Evolutionary conservation across 2,797 vertebrate genomes (phyloP), one percentile per base, ranked within the genome.

Genomic region (Kryptopterus vitreolus): DNA sequence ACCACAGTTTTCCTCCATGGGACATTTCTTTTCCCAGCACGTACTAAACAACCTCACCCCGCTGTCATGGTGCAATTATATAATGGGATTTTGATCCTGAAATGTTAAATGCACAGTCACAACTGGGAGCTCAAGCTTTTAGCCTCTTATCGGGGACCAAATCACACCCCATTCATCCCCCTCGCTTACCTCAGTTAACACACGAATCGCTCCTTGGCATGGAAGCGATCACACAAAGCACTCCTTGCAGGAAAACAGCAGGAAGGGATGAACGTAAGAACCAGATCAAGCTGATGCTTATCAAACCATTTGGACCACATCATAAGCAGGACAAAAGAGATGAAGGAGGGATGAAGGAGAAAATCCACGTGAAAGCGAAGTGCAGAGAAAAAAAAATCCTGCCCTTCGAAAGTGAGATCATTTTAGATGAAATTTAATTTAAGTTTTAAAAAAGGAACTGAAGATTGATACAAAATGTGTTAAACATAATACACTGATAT

Each of bases 61-160:
- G 15, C 66, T 70, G 63, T 61, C 55, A 69, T 10, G 72, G 4
- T 50, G 16, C 46, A 22, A 43, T 35, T 62, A 65, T 52, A 71
- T 71, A 76, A 66, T 73, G 57, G 65, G 57, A 76, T 53, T 18
- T 33, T 4, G 53, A 18, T 57, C 43, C 35, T 70, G 10, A 70
- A 33, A 55, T 68, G 33, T 66, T 76, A 76, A 76, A 76, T 76
- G 58, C 58, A 59, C 18, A 61, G 26, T 77, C 76, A 77, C 59
- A 65, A 43, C 38, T 50, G 53, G 8, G 16, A 58, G 43, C 43
- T 58, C 53, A 46, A 73, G 48, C 72, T 61, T 31, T 74, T 70
- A 61, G 35, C 31, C 22, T 77, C 53, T 66, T 71, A 79, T 63
- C 75, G 63, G 5, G 2, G 57, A 61, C 5, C 53, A 61, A 46